These are phyloP conservation scores for Eubasilissa splendida DNA, from an alignment of 2,888 invertebrate genomes.

Conservation along the genomic window DNA sequence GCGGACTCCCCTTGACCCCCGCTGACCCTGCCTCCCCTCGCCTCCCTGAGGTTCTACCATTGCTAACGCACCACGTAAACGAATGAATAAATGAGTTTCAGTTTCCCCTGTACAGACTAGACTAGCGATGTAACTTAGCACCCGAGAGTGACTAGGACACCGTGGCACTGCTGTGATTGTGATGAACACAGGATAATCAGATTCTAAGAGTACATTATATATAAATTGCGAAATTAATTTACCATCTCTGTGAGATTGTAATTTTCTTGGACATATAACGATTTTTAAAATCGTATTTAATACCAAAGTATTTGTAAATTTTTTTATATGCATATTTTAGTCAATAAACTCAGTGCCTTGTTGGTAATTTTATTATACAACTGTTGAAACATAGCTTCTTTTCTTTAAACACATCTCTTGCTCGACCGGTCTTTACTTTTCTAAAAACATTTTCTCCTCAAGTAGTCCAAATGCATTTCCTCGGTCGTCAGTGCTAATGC, in stretches of 20 bases:
- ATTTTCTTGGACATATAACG: constrained; percentile 32
- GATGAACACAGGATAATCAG: constrained; percentile 57
- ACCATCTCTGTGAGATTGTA: constrained; percentile 40
- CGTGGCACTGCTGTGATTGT: constrained; percentile 57
- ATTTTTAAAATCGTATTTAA: constrained; percentile 46
- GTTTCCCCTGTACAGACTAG: not conserved
- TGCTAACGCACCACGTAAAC: constrained; percentile 50
- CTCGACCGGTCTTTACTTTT: constrained; percentile 18
- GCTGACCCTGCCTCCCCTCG: constrained; percentile 51
- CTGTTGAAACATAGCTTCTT: constrained; percentile 49
- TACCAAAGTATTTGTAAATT: constrained; percentile 58
- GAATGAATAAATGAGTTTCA: constrained; percentile 56
- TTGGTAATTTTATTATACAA: constrained; percentile 55
- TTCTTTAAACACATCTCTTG: constrained; percentile 47
- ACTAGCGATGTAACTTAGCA: constrained; percentile 14
- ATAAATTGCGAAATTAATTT: constrained; percentile 15
- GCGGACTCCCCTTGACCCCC: constrained; percentile 51
- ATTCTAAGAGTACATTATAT: constrained; percentile 26
- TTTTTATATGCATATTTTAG: constrained; percentile 46
- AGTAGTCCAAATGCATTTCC: constrained; percentile 9
- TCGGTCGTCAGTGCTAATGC: constrained; percentile 6
- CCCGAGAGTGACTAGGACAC: constrained; percentile 31
- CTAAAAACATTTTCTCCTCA: not conserved
- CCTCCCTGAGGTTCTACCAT: constrained; percentile 34
- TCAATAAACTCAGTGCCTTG: constrained; percentile 56